These are phyloP conservation scores for Cassiopea xamachana DNA, from an alignment of 30 jellyfish, hydroid and myxozoan species.

Conservation along the genomic window DNA sequence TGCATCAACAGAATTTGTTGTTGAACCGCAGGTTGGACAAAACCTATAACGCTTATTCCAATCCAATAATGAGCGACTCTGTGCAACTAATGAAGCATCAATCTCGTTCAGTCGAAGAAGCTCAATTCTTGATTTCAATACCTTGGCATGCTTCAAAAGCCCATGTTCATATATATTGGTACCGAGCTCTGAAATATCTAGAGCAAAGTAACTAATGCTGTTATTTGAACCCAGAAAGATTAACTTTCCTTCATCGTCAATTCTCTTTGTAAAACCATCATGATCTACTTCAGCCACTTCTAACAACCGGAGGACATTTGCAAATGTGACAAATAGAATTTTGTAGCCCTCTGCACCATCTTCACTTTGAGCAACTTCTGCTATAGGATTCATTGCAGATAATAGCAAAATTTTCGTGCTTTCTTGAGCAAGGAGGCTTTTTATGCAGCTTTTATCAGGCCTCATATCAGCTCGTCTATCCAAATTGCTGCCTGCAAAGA, in stretches of 20 bases:
- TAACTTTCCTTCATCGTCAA: constrained; percentile 1
- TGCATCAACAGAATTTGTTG: constrained; percentile 63
- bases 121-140: constrained; percentile 47
- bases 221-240: constrained; percentile 30
- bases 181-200: background rate
- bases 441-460: constrained; percentile 1
- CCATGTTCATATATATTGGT: background rate
- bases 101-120: constrained; percentile 10
- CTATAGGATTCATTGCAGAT: constrained; percentile 36
- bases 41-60: constrained; percentile 77
- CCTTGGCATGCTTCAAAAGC: background rate
- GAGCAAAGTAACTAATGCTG: constrained; percentile 18
- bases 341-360: constrained; percentile 7
- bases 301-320: background rate
- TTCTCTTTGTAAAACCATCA: background rate
- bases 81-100: constrained; percentile 79
- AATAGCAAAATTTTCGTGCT: background rate
- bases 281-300: background rate
- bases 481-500: constrained; percentile 54
- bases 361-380: background rate
- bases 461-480: constrained; percentile 50
- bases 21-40: constrained; percentile 84
- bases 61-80: constrained; percentile 77
- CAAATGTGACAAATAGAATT: background rate
- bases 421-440: background rate